A percentile compares a stretch with the other conserved stretches of the same genome.
Evolutionary conservation across 2,888 invertebrate species (phyloP).

Genomic region (Mactromeris polynyma): DNA sequence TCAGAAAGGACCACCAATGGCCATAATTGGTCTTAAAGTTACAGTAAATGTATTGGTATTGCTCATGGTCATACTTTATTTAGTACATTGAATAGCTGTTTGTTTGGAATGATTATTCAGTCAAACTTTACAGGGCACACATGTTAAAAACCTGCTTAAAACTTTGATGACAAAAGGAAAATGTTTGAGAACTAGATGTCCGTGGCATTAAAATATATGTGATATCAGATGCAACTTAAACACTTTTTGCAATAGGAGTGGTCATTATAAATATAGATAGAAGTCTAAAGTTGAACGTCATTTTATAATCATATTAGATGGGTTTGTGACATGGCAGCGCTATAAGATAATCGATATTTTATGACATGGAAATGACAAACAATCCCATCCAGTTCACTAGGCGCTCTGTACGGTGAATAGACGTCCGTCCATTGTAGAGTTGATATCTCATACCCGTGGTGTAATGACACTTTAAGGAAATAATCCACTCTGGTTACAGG

Average conservation of each 20-base stretch:
- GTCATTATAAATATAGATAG: background rate
- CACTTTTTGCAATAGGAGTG: background rate
- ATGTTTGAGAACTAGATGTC: background rate
- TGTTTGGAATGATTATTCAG: no score
- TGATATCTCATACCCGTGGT: conserved; percentile 51
- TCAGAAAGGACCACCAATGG: background rate
- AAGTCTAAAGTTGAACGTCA: background rate
- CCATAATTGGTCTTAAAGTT: background rate
- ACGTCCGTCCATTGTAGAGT: conserved; percentile 36
- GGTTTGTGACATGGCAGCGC: conserved; percentile 15
- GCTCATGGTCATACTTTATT: no score
- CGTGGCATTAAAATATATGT: background rate
- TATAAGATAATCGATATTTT: conserved; percentile 18
- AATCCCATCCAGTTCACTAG: conserved; percentile 42
- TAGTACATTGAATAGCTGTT: no score
- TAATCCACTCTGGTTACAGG: conserved; percentile 34
- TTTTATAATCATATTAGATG: background rate
- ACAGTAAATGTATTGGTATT: no score
- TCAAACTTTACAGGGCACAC: no score
- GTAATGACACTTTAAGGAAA: conserved; percentile 65
- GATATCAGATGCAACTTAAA: background rate
- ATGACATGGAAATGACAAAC: conserved; percentile 40
- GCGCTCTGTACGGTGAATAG: conserved; percentile 28
- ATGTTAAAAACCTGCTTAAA: no score
- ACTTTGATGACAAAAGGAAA: background rate